These are phyloP conservation scores for Drosophila atripex DNA, from an alignment of 2,888 invertebrate genomes.

Conservation along the genomic window DNA sequence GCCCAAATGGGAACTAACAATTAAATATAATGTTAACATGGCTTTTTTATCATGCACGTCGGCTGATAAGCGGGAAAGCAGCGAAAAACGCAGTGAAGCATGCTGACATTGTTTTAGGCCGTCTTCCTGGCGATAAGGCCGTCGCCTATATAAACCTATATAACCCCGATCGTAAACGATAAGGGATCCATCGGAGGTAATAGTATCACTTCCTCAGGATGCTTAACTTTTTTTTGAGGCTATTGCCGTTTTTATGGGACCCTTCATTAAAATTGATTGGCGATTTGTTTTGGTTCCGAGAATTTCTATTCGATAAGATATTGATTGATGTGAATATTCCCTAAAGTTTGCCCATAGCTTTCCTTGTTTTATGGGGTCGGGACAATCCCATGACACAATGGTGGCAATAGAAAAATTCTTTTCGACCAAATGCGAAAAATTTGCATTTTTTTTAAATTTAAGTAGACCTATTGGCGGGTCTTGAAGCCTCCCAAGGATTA, in stretches of 20 bases:
- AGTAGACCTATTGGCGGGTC: slow-evolving; percentile 7
- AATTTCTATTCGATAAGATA: slow-evolving; percentile 17
- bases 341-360: neutral
- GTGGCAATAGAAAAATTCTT: neutral
- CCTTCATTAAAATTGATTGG: neutral
- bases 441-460: neutral
- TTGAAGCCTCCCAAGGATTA: neutral
- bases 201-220: slow-evolving; percentile 45
- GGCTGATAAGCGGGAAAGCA: slow-evolving; percentile 59
- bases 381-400: neutral
- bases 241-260: slow-evolving; percentile 5
- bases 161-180: slow-evolving; percentile 12
- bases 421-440: no score
- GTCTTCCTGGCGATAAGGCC: slow-evolving; percentile 32
- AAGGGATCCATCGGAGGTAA: neutral
- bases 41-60: slow-evolving; percentile 68
- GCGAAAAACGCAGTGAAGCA: slow-evolving; percentile 10
- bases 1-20: slow-evolving; percentile 75
- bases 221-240: neutral
- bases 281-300: slow-evolving; percentile 10
- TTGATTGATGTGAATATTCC: slow-evolving; percentile 3
- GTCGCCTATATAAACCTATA: slow-evolving; percentile 9
- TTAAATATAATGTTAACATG: slow-evolving; percentile 77
- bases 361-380: neutral
- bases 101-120: slow-evolving; percentile 15